Percentiles rank a stretch among this genome's conserved stretches.
Conservation (phyloP, 2,797 vertebrate species). For the Malurus leucopterus region DNA sequence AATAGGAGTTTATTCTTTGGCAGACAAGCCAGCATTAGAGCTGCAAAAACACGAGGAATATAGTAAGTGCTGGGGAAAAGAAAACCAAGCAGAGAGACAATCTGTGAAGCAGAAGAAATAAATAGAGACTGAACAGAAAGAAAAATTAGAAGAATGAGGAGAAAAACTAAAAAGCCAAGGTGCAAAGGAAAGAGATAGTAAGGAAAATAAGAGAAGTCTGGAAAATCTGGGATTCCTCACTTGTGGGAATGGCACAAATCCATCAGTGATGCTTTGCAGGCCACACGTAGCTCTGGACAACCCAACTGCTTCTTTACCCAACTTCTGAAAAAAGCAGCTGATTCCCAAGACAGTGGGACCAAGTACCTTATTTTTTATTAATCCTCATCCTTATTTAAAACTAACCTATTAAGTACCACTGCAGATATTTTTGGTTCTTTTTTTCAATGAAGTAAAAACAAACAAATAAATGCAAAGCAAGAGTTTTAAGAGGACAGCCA, state of each 20-base stretch:
- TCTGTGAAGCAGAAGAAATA: conserved; percentile 42
- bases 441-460: not conserved
- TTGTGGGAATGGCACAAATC: not conserved
- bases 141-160: not conserved
- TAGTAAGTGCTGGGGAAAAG: conserved; percentile 33
- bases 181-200: not conserved
- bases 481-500: not conserved
- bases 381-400: not conserved
- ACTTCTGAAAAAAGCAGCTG: not conserved
- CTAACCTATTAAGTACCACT: not conserved
- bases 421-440: not conserved
- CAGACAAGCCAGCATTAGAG: conserved; percentile 51
- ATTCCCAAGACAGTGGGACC: not conserved
- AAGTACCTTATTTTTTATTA: not conserved
- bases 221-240: not conserved
- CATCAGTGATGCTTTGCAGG: not conserved
- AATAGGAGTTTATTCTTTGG: conserved; percentile 63
- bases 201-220: not conserved
- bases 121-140: conserved; percentile 37
- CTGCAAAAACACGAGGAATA: conserved; percentile 34
- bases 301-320: not conserved
- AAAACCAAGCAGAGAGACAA: conserved; percentile 53
- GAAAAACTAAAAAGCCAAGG: not conserved
- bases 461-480: not conserved
- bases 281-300: rapidly evolving